Base-by-base conservation (phyloP, 2,797 vertebrate species). In the Protonibea diacanthus region DNA sequence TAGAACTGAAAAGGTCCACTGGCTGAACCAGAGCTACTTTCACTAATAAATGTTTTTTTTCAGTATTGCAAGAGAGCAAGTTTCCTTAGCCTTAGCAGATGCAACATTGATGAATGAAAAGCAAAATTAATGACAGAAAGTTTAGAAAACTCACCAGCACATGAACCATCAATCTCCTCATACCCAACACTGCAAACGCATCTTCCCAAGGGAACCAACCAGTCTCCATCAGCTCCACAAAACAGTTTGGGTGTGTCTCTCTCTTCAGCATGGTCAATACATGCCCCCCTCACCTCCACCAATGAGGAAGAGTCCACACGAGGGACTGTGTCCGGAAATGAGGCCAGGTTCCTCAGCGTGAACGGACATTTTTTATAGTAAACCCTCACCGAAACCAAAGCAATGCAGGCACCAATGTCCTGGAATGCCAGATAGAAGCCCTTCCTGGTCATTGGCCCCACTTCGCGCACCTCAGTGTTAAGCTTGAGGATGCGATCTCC, bases 351-450 rank as follows among this genome's bases (percentile, higher is more conserved):
- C 51, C 97, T 94, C 73, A 99, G 94, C 0, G 97, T 98, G 91
- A 97, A 97, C 0, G 97, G 97, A 76, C 97, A 99, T 88, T 98
- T 98, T 88, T 99, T 99, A 82, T 99, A 98, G 89, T 98, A 99
- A 78, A 98, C 96, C 58, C 97, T 95, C 15, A 99, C 97, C 0
- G 97, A 98, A 4, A 99, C 97, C 83, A 99, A 86, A 14, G 97
- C 97, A 33, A 99, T 98, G 86, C 97, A 99, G 0, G 98, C 98
- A 0, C 98, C 98, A 0, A 99, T 98, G 94, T 99, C 97, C 90
- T 99, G 98, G 81, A 99, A 99, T 13, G 98, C 97, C 18, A 99
- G 92, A 33, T 97, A 98, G 94, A 99, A 99, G 69, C 98, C 98
- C 78, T 98, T 97, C 86, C 88, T 96, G 84, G 90, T 95, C 91